phyloP scores from a whole-genome alignment of 2,797 vertebrate species.

The Falco cherrug region DNA sequence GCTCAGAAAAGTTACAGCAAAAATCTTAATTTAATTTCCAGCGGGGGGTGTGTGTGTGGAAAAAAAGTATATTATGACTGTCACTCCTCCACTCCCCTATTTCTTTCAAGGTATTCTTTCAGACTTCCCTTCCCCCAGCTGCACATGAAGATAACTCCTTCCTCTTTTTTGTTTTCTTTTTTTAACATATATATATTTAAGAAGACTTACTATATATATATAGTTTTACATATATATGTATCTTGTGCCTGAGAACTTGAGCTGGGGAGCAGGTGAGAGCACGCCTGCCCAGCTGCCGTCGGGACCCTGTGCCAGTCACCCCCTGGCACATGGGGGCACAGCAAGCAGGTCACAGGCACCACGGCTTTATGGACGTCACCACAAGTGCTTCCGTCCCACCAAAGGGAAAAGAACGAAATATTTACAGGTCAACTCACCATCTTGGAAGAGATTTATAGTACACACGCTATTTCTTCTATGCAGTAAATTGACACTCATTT shows the following conservation, averaged over 20 bases:
- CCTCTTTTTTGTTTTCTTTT: neutral
- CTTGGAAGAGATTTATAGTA: neutral
- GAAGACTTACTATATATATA: neutral
- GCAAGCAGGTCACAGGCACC: neutral
- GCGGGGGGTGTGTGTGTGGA: neutral
- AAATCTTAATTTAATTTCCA: neutral
- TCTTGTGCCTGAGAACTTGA: neutral
- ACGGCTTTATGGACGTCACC: neutral
- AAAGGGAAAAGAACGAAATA: neutral
- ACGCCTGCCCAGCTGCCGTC: neutral
- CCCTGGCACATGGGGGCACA: neutral
- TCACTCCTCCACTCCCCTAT: neutral
- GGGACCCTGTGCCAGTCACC: neutral
- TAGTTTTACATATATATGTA: neutral
- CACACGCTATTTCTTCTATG: neutral
- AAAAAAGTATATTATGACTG: neutral
- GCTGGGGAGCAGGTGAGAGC: rapidly evolving
- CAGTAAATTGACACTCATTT: neutral
- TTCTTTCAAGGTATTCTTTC: neutral
- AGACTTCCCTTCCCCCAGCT: neutral
- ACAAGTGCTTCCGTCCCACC: neutral
- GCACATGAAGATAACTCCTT: neutral
- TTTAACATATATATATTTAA: too few relatives aligned
- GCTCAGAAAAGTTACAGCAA: neutral
- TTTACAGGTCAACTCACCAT: neutral